Percentiles rank a stretch among this genome's conserved stretches.
phyloP scores from a whole-genome alignment of 2,888 invertebrate genomes.

The Caenorhabditis zanzibari region DNA sequence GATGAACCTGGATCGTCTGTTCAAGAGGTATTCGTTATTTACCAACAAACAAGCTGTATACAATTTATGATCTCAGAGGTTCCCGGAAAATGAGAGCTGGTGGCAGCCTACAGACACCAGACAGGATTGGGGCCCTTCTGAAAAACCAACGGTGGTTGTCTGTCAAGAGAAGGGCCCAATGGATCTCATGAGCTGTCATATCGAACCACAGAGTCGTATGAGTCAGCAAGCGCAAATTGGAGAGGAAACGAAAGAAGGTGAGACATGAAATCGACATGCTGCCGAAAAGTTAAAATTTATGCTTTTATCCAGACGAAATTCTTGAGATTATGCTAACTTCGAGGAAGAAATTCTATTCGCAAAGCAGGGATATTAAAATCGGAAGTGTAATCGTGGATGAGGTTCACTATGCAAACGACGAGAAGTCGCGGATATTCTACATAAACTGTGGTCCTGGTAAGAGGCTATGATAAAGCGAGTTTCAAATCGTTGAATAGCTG shows the following conservation, averaged over 20 bases:
- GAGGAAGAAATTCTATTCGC: slow-evolving; percentile 2
- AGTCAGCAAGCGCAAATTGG: neutral
- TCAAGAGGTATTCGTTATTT: neutral
- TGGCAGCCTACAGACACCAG: slow-evolving; percentile 24
- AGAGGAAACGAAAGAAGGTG: neutral
- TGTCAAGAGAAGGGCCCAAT: neutral
- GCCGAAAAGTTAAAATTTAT: neutral
- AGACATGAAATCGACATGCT: neutral
- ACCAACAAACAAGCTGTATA: neutral
- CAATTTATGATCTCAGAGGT: slow-evolving; percentile 1
- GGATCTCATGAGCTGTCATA: neutral
- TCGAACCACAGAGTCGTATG: neutral
- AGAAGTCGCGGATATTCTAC: neutral
- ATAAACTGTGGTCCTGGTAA: slow-evolving; percentile 39
- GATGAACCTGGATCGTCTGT: neutral
- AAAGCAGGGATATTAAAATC: neutral
- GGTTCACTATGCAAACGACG: neutral
- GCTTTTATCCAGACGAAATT: slow-evolving; percentile 3
- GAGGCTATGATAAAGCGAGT: neutral
- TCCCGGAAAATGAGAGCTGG: slow-evolving; percentile 43
- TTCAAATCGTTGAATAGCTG: neutral
- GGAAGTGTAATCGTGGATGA: neutral
- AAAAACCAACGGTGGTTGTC: neutral
- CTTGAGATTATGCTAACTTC: slow-evolving; percentile 9
- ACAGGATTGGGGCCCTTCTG: neutral